Evolutionary conservation across 2,113 vertebrate genomes (phyloP).

Genomic region (Rhabdornis inornatus): DNA sequence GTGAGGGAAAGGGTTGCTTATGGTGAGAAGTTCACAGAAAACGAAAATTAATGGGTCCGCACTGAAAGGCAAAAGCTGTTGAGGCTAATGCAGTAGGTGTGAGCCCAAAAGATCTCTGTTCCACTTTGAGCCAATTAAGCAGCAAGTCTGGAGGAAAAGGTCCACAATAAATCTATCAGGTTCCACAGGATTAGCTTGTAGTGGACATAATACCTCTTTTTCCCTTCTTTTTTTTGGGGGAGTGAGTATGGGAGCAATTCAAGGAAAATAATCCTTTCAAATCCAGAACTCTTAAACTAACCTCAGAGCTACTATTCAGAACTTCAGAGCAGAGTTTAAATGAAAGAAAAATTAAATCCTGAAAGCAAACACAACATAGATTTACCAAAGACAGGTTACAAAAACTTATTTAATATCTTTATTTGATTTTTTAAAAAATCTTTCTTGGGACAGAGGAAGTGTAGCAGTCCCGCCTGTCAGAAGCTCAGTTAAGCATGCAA

Average conservation of each 20-base stretch:
- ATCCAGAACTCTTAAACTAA: not conserved
- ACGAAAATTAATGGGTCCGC: not conserved
- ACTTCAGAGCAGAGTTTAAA: constrained; percentile 39
- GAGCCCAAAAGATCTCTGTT: not conserved
- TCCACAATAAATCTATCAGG: constrained; percentile 18
- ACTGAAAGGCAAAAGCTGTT: not conserved
- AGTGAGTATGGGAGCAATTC: not conserved
- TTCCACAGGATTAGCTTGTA: not conserved
- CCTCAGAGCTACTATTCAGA: not conserved
- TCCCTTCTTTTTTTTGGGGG: not conserved
- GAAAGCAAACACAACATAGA: constrained; percentile 19
- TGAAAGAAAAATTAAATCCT: constrained; percentile 45
- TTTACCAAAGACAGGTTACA: constrained; percentile 14
- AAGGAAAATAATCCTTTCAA: constrained; percentile 21
- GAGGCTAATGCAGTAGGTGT: not conserved
- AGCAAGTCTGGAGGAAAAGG: not conserved
- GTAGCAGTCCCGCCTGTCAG: not conserved
- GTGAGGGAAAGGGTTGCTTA: not conserved
- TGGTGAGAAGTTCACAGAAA: not conserved
- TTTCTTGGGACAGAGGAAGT: not conserved
- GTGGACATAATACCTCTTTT: not conserved
- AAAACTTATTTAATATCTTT: constrained; percentile 7
- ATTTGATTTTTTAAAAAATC: not conserved
- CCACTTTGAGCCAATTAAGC: not conserved
- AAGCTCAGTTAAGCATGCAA: not conserved